Conservation (phyloP, 2,113 vertebrate genomes). For the Engystomops pustulosus region DNA sequence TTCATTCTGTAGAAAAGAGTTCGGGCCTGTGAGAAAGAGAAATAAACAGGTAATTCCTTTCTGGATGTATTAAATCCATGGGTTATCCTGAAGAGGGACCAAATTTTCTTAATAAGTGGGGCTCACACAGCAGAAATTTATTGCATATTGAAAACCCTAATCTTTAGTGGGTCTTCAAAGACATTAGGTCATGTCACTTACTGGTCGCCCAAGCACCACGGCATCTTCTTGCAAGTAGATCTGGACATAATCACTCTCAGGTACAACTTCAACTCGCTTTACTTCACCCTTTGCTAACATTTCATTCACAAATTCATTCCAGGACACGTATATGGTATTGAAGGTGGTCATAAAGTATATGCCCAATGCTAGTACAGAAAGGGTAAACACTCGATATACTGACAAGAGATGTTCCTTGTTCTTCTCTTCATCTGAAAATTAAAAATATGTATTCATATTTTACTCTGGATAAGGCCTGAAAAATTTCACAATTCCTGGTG, state of each 20-base stretch:
- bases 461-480: no score
- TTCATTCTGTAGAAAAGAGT: slow-evolving; percentile 89
- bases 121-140: no score
- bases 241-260: slow-evolving; percentile 90
- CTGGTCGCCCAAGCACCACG: slow-evolving; percentile 88
- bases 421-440: slow-evolving; percentile 62
- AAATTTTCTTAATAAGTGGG: no score
- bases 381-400: not conserved
- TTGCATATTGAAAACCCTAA: not conserved
- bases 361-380: slow-evolving; percentile 71
- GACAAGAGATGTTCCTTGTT: slow-evolving; percentile 83
- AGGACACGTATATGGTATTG: slow-evolving; percentile 82
- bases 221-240: slow-evolving; percentile 90
- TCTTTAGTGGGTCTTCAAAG: no score
- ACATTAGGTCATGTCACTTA: slow-evolving; percentile 68
- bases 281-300: slow-evolving; percentile 98
- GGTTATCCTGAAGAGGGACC: no score
- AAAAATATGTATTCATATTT: no score
- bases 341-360: slow-evolving; percentile 81
- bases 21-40: slow-evolving; percentile 74
- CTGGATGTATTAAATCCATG: no score
- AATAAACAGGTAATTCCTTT: no score
- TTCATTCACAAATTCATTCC: slow-evolving; percentile 95
- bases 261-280: slow-evolving; percentile 88
- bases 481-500: no score